phyloP scores from a whole-genome alignment of 2,888 invertebrate genomes.

The Serripes groenlandicus region DNA sequence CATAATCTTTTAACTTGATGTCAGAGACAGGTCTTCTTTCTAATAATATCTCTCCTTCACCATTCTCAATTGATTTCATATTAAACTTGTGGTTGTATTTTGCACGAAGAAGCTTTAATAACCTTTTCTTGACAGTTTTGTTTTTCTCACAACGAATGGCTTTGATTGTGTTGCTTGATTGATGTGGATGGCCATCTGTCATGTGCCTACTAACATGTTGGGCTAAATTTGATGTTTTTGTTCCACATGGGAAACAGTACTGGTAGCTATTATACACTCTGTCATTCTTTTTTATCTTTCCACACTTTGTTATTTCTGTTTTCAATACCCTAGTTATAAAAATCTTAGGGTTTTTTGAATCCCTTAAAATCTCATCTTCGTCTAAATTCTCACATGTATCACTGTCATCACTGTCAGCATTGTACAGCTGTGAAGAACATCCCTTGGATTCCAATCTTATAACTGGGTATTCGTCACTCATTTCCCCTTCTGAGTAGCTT shows the following conservation, averaged over 20 bases:
- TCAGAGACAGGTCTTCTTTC: slow-evolving; percentile 12
- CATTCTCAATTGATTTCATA: slow-evolving; percentile 12
- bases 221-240: slow-evolving; percentile 35
- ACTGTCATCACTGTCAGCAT: too few relatives aligned
- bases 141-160: slow-evolving; percentile 12
- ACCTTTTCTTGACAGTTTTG: neutral
- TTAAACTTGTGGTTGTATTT: slow-evolving; percentile 38
- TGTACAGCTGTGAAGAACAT: too few relatives aligned
- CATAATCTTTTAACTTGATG: neutral
- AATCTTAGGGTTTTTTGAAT: neutral
- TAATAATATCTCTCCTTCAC: slow-evolving; percentile 41
- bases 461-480: too few relatives aligned
- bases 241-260: slow-evolving; percentile 32
- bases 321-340: neutral
- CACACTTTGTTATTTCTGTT: neutral
- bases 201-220: slow-evolving; percentile 34
- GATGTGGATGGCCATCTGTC: slow-evolving; percentile 3
- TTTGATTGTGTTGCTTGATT: slow-evolving; percentile 6
- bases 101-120: neutral
- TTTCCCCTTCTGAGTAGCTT: too few relatives aligned
- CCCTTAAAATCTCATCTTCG: neutral
- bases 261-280: slow-evolving; percentile 46
- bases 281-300: neutral
- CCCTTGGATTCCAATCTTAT: too few relatives aligned
- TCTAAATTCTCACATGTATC: neutral